Base-by-base conservation (phyloP, 2,113 vertebrate genomes). In the Proteles cristata region DNA sequence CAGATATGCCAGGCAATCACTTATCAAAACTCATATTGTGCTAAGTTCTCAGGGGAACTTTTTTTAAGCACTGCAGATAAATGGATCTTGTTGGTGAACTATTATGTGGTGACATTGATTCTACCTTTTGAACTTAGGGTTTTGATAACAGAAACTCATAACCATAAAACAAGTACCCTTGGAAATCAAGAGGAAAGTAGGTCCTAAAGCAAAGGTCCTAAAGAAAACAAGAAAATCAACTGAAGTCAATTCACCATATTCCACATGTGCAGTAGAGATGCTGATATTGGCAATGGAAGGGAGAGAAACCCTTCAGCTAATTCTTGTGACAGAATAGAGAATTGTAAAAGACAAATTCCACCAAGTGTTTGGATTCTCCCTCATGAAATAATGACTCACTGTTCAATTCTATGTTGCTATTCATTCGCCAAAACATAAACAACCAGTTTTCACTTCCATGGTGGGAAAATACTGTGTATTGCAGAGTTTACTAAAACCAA, bases 121-220 rank as follows among this genome's bases (percentile, higher is more conserved):
- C 87, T 25, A 10, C 79, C 80, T 96, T 97, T 98, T 97, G 81
- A 97, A 97, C 76, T 96, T n/a, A 39, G 53, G 45, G 3, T 53
- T 76, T 96, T 95, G 63, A 76, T 80, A 87, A 88, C 0, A 87
- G 96, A 95, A 93, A 97, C 55, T 85, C 84, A 95, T 96, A 96
- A 94, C 90, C 63, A 68, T 11, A 80, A 53, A 73, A 82, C 28
- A 95, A 97, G 65, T 92, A 66, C 87, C 93, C 76, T 93, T 93
- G 76, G 61, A 93, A 66, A 74, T 96, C 55, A 92, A 89, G 7
- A 81, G 39, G 85, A 85, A 65, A 88, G 4, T 2, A n/a, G 16
- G 31, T n/a, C n/a, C n/a, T n/a, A n/a, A n/a, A n/a, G n/a, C n/a
- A n/a, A n/a, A 53, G 4, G 15, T 82, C 31, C 50, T 90, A 61